A percentile compares a stretch with the other conserved stretches of the same genome.
These are phyloP conservation scores for Cantharis lateralis DNA, from an alignment of 2,888 invertebrate species.

Conservation along the genomic window DNA sequence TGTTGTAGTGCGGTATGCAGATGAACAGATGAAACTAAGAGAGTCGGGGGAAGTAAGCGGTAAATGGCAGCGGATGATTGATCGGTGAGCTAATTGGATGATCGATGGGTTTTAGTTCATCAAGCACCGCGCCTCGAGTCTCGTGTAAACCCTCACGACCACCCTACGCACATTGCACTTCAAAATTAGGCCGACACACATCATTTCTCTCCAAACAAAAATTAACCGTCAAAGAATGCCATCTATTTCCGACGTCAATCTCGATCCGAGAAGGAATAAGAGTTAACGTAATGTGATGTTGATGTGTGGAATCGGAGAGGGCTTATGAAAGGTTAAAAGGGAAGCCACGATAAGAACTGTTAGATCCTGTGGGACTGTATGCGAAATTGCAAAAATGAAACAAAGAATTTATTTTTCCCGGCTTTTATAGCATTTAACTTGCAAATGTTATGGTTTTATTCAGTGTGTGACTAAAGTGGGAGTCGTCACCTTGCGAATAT, in stretches of 20 bases:
- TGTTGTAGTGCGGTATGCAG: conserved; percentile 51
- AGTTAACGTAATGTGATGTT: conserved; percentile 43
- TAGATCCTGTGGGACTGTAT: conserved; percentile 23
- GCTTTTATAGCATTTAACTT: conserved; percentile 59
- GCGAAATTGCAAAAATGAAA: conserved; percentile 45
- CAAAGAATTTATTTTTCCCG: conserved; percentile 54
- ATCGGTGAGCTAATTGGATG: conserved; percentile 77
- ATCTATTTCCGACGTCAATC: conserved; percentile 10
- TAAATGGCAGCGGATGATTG: conserved; percentile 70
- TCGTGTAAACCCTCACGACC: conserved; percentile 22
- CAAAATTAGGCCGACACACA: conserved; percentile 28
- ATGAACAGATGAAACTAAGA: conserved; percentile 51
- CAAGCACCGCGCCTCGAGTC: conserved; percentile 33
- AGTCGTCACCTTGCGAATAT: conserved; percentile 58
- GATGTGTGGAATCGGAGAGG: conserved; percentile 46
- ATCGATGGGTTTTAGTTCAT: conserved; percentile 67
- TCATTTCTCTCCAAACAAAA: conserved; percentile 21
- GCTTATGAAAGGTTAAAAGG: conserved; percentile 37
- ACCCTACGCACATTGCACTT: conserved; percentile 27
- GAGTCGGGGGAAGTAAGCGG: conserved; percentile 46
- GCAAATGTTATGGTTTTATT: conserved; percentile 58
- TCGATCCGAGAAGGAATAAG: conserved; percentile 15
- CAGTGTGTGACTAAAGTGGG: conserved; percentile 54
- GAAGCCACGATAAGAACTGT: conserved; percentile 37
- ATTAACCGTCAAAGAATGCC: conserved; percentile 11